These are phyloP conservation scores for Anoplolepis gracilipes DNA, from an alignment of 1,140 invertebrate genomes.

Conservation along the genomic window DNA sequence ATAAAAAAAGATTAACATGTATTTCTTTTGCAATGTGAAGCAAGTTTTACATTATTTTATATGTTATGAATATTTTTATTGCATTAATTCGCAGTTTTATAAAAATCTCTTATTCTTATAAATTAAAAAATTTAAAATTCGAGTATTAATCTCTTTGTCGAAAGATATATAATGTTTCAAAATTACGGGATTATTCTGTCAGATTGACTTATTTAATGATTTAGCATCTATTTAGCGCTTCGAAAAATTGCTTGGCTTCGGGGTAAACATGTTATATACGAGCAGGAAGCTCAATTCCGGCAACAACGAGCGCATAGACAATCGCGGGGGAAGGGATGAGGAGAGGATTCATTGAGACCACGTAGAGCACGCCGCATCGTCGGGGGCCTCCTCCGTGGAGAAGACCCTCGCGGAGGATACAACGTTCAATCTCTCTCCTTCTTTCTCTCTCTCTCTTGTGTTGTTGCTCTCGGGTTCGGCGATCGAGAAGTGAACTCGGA, in stretches of 20 bases:
- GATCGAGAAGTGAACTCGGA: slow-evolving; percentile 82
- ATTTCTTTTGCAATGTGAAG: background rate
- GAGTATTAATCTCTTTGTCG: background rate
- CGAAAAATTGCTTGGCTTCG: background rate
- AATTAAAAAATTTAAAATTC: background rate
- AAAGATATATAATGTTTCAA: background rate
- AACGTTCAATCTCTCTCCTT: slow-evolving; percentile 25
- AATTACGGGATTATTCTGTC: background rate
- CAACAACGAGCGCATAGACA: slow-evolving; percentile 14
- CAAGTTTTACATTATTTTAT: background rate
- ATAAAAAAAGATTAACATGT: background rate
- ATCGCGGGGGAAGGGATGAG: background rate
- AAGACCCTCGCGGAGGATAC: slow-evolving; percentile 25
- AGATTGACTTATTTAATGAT: background rate
- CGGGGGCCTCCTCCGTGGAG: slow-evolving; percentile 21
- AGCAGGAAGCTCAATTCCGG: background rate
- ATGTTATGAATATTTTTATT: background rate
- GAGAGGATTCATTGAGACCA: slow-evolving; percentile 46
- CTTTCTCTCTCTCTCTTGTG: slow-evolving; percentile 48
- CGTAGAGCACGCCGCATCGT: slow-evolving; percentile 29
- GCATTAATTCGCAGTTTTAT: background rate
- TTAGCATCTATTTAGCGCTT: background rate
- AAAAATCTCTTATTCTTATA: too few relatives aligned
- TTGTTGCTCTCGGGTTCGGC: slow-evolving; percentile 79
- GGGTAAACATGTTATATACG: background rate